Evolutionary conservation across 2,113 vertebrate genomes (phyloP).

Genomic region (Hoplias malabaricus): DNA sequence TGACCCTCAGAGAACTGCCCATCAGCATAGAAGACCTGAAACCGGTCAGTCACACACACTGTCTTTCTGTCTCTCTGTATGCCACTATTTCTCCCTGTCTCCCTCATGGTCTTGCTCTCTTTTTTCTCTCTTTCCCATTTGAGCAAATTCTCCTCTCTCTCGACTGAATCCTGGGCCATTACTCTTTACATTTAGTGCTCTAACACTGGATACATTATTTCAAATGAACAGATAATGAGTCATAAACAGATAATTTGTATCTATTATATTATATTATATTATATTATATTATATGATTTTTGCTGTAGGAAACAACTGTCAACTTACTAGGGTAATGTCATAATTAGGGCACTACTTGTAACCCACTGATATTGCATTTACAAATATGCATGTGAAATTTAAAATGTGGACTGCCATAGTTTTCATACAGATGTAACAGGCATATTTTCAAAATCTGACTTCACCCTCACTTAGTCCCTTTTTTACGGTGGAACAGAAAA

Average conservation of each 20-base stretch:
- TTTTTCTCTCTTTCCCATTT: background rate
- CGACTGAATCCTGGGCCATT: background rate
- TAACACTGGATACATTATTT: background rate
- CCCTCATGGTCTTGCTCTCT: background rate
- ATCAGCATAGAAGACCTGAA: constrained; percentile 74
- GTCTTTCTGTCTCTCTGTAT: too few species aligned
- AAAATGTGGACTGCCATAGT: too few species aligned
- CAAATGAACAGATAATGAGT: background rate
- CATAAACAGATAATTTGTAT: background rate
- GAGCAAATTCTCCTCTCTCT: background rate
- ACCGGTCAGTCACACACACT: constrained; percentile 67
- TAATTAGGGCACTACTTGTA: too few species aligned
- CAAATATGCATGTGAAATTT: too few species aligned
- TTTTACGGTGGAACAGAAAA: too few species aligned
- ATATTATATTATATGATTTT: too few species aligned
- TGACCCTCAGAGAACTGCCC: constrained; percentile 78
- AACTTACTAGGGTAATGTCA: too few species aligned
- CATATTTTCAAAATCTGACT: too few species aligned
- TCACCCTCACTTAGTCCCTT: too few species aligned
- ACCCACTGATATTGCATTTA: too few species aligned
- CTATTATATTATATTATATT: too few species aligned
- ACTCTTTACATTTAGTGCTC: background rate
- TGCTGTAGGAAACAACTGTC: background rate
- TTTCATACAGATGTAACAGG: too few species aligned
- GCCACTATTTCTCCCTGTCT: background rate